These are phyloP conservation scores for Clitarchus hookeri DNA, from an alignment of 2,888 invertebrate species.

Conservation along the genomic window DNA sequence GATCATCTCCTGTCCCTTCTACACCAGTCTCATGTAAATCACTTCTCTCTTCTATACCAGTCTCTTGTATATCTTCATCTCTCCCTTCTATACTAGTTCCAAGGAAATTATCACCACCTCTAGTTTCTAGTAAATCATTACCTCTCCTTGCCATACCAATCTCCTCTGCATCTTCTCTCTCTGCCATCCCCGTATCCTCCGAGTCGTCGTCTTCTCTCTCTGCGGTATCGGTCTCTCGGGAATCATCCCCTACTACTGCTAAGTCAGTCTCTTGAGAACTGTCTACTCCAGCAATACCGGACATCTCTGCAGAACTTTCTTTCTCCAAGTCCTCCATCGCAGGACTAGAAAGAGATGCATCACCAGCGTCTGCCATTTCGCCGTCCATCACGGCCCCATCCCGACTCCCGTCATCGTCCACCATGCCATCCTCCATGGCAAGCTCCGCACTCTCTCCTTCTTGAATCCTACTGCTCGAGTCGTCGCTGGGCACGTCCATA, in stretches of 20 bases:
- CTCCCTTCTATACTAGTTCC: conserved; percentile 35
- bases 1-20: conserved; percentile 48
- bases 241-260: conserved; percentile 40
- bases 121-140: conserved; percentile 32
- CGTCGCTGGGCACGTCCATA: not conserved
- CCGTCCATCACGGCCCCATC: conserved; percentile 41
- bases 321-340: conserved; percentile 31
- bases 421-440: conserved; percentile 45
- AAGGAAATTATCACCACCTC: conserved; percentile 52
- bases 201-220: conserved; percentile 26
- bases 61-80: conserved; percentile 25
- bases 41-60: not conserved
- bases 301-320: conserved; percentile 46
- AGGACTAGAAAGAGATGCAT: not conserved
- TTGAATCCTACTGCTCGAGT: not conserved
- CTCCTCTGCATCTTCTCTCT: conserved; percentile 11
- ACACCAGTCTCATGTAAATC: conserved; percentile 36
- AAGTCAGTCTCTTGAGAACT: conserved; percentile 39
- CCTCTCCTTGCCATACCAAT: conserved; percentile 36
- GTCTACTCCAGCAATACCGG: conserved; percentile 44
- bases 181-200: not conserved
- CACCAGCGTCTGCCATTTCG: not conserved
- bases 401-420: conserved; percentile 44
- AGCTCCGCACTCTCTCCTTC: conserved; percentile 38
- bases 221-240: not conserved